phyloP scores from a whole-genome alignment of 2,113 vertebrate species.

The Herpailurus yagouaroundi region DNA sequence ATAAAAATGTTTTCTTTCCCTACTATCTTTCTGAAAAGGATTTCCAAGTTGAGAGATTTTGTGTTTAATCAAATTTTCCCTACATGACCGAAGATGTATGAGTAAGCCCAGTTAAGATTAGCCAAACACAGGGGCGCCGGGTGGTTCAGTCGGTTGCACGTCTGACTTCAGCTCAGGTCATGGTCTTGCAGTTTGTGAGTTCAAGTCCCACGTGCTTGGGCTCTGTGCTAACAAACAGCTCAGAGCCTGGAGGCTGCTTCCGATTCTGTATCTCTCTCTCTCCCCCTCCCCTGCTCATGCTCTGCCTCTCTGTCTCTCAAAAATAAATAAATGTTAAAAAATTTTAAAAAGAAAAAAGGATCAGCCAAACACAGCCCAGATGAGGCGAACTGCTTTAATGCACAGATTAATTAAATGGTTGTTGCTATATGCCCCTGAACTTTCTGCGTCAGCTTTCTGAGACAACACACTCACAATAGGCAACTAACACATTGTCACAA shows the following conservation, averaged over 20 bases:
- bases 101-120: background rate
- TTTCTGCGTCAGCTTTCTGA: background rate
- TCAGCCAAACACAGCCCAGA: background rate
- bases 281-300: too few species aligned
- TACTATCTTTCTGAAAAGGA: background rate
- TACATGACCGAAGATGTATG: background rate
- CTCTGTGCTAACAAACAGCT: too few species aligned
- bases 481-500: background rate
- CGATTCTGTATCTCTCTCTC: too few species aligned
- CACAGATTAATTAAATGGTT: background rate
- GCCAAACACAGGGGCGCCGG: too few species aligned
- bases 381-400: background rate
- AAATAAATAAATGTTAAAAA: too few species aligned
- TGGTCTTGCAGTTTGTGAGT: too few species aligned
- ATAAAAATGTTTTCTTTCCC: background rate
- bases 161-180: too few species aligned
- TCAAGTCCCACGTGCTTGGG: too few species aligned
- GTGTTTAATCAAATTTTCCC: background rate
- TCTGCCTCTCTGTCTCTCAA: too few species aligned
- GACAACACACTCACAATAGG: background rate
- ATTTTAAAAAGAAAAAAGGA: too few species aligned
- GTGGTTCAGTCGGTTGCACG: rapidly evolving
- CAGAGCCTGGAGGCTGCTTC: too few species aligned
- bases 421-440: rapidly evolving
- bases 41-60: background rate